Percentiles rank a stretch among this genome's conserved stretches.
Evolutionary conservation across 2,888 invertebrate genomes (phyloP).

Genomic region (Drosophila dives): DNA sequence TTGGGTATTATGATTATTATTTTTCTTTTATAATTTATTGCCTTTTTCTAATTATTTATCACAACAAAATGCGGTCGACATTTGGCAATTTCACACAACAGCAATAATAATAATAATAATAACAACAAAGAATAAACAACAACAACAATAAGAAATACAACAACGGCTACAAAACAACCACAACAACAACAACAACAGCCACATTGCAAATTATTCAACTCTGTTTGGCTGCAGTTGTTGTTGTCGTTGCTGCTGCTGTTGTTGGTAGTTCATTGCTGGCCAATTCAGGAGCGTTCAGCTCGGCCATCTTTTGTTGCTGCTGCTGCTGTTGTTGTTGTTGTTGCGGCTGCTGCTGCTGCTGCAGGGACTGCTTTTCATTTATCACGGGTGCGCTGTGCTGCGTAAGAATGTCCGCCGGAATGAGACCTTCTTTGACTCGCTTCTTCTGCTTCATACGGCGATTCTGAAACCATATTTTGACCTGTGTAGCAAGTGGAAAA

Average conservation of each 20-base stretch:
- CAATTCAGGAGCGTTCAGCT: slow-evolving; percentile 59
- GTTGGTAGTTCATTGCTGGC: slow-evolving; percentile 58
- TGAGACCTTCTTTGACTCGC: slow-evolving; percentile 96
- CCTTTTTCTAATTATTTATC: slow-evolving; percentile 72
- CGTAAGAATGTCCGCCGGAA: slow-evolving; percentile 87
- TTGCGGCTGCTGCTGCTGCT: slow-evolving; percentile 52
- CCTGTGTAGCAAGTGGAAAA: slow-evolving; percentile 80
- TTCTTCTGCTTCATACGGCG: slow-evolving; percentile 99
- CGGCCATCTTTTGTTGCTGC: slow-evolving; percentile 49
- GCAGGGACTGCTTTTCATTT: slow-evolving; percentile 57
- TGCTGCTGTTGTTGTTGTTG: slow-evolving; percentile 44
- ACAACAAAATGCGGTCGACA: slow-evolving; percentile 83
- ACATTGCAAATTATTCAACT: slow-evolving; percentile 55
- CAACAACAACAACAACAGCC: slow-evolving; percentile 31
- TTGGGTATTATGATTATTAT: slow-evolving; percentile 26
- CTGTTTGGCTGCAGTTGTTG: slow-evolving; percentile 54
- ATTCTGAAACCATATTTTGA: slow-evolving; percentile 99
- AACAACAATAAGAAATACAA: slow-evolving; percentile 24
- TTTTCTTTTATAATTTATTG: slow-evolving; percentile 29
- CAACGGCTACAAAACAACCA: slow-evolving; percentile 27
- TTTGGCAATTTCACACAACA: slow-evolving; percentile 65
- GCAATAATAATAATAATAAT: slow-evolving; percentile 39
- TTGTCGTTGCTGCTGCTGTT: slow-evolving; percentile 39
- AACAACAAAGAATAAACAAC: slow-evolving; percentile 20
- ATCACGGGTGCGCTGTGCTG: slow-evolving; percentile 61